A percentile compares a stretch with the other conserved stretches of the same genome.
These are phyloP conservation scores for Drosophila multiciliata DNA, from an alignment of 2,888 invertebrate species.

Conservation along the genomic window DNA sequence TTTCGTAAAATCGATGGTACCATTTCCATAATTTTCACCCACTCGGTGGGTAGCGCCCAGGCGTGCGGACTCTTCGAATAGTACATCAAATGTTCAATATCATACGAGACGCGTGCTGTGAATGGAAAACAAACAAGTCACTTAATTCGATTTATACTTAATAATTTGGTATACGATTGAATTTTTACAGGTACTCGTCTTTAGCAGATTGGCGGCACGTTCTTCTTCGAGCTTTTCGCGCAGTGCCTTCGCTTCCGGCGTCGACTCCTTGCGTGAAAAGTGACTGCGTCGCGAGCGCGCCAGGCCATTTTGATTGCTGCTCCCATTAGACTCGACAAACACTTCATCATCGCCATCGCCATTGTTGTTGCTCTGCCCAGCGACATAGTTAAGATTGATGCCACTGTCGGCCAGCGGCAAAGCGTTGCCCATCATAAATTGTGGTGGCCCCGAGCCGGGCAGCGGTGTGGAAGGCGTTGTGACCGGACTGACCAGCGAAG, in stretches of 20 bases:
- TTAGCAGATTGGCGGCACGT: slow-evolving; percentile 35
- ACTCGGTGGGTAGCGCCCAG: slow-evolving; percentile 83
- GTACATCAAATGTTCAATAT: slow-evolving; percentile 83
- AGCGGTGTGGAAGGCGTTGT: slow-evolving; percentile 83
- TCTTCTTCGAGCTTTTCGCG: slow-evolving; percentile 71
- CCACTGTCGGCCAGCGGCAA: slow-evolving; percentile 84
- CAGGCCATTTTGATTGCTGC: slow-evolving; percentile 78
- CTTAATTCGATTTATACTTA: too few relatives aligned
- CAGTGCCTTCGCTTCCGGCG: slow-evolving; percentile 77
- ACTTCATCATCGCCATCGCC: slow-evolving; percentile 85
- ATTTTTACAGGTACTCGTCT: slow-evolving; percentile 66
- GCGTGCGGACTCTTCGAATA: slow-evolving; percentile 85
- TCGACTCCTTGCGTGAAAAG: slow-evolving; percentile 85
- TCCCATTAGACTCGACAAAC: slow-evolving; percentile 78
- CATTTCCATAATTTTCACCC: slow-evolving; percentile 83
- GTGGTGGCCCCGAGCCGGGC: slow-evolving; percentile 76
- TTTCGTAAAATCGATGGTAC: slow-evolving; percentile 84
- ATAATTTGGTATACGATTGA: neutral
- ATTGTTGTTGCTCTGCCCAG: slow-evolving; percentile 63
- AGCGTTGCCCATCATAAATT: slow-evolving; percentile 78
- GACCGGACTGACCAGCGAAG: slow-evolving; percentile 82
- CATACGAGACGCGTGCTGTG: slow-evolving; percentile 83
- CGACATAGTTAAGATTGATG: slow-evolving; percentile 83
- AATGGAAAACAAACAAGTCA: slow-evolving; percentile 2
- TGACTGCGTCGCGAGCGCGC: slow-evolving; percentile 85